Percentiles rank a stretch among this genome's conserved stretches.
Evolutionary conservation across 2,888 invertebrate species (phyloP).

Genomic region (Muschampia staudingeri): DNA sequence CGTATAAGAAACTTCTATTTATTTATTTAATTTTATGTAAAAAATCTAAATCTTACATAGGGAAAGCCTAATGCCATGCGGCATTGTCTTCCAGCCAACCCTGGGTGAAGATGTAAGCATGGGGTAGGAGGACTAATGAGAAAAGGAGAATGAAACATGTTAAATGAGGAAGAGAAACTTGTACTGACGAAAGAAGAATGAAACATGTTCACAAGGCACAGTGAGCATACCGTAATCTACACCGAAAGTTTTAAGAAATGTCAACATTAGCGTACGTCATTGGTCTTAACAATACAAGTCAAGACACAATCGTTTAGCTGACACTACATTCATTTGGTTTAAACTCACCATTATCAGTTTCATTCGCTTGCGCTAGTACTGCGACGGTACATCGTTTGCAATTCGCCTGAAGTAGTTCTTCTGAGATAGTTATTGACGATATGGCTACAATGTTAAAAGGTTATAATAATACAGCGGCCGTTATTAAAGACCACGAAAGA

Average conservation of each 20-base stretch:
- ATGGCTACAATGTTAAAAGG: constrained; percentile 75
- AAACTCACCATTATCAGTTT: constrained; percentile 85
- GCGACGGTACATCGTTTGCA: constrained; percentile 86
- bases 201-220: constrained; percentile 16
- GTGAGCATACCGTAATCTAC: constrained; percentile 47
- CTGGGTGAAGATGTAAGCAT: too few species aligned
- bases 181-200: constrained; percentile 5
- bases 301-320: constrained; percentile 58
- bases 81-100: too few species aligned
- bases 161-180: background rate
- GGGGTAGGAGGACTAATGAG: too few species aligned
- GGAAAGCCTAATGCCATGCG: too few species aligned
- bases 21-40: too few species aligned
- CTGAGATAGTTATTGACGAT: constrained; percentile 79
- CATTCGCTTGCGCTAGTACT: constrained; percentile 81
- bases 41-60: background rate
- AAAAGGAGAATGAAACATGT: too few species aligned
- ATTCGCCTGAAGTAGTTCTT: constrained; percentile 78
- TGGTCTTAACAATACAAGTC: constrained; percentile 13
- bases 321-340: constrained; percentile 63
- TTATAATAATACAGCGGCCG: constrained; percentile 50
- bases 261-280: constrained; percentile 30
- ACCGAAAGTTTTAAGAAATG: constrained; percentile 7
- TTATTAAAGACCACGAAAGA: constrained; percentile 26
- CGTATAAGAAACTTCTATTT: background rate